Base-by-base conservation (phyloP, 2,888 invertebrate genomes). In the Spicauda simplicius region DNA sequence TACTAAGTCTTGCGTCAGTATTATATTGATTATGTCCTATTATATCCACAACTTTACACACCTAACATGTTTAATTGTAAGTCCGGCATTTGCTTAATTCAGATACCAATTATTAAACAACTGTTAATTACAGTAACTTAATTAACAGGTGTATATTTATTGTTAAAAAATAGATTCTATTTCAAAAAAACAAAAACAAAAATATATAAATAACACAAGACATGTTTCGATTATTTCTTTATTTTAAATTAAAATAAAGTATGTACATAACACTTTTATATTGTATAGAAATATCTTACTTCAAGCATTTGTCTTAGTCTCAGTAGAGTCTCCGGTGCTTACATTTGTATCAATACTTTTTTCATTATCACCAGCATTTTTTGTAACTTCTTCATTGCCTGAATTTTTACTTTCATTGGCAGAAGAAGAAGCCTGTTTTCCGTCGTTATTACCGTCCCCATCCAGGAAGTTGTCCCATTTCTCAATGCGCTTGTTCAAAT, bases 401-500 rank as follows among this genome's bases (percentile, higher is more conserved):
- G 12, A 6, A 14, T 64, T 60, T 16, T 58, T 60, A 41, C 5
- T 58, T 16, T 70, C 70, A 18, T 41, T 55, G 45, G 53, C 37
- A 16, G 61, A 30, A 25, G n/a, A 52, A 45, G 30, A 4, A 48
- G 45, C 14, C 50, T 50, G 10, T 62, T 69, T 70, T 6, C 25
- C 62, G 53, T 56, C 62, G 58, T 64, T 70, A 30, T 80, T 82
- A 50, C 95, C 95, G 45, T 94, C 95, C 3, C 90, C 90, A 72
- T 96, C 96, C 76, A 98, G 91, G 88, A 95, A 98, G 76, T 96
- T 94, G 77, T 97, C 97, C 99, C 99, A 99, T 73, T 97, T 96
- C 59, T 96, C 95, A 66, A 98, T 89, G 70, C 99, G 94, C 70
- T 96, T 95, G 71, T 95, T 95, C 30, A 96, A 95, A 83, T 99